Evolutionary conservation across 2,888 invertebrate species (phyloP).

Genomic region (Chironomus riparius): DNA sequence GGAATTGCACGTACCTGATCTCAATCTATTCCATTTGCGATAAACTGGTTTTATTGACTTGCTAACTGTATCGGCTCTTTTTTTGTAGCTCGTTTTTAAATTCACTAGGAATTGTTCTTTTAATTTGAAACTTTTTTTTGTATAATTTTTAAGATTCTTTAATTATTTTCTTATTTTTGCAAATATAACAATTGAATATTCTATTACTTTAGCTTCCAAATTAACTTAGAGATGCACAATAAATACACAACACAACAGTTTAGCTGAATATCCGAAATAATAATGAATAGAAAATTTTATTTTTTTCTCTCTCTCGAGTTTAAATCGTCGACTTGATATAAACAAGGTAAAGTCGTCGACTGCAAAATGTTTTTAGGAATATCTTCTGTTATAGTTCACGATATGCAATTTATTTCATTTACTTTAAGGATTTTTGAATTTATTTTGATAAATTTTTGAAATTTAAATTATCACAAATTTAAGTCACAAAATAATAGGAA

Average conservation of each 20-base stretch:
- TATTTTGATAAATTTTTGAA: too few species aligned
- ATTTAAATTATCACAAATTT: too few species aligned
- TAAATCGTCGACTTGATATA: too few species aligned
- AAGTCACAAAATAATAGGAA: too few species aligned
- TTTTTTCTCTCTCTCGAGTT: not conserved
- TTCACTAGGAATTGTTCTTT: not conserved
- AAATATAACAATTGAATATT: not conserved
- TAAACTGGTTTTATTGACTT: not conserved
- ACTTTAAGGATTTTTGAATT: too few species aligned
- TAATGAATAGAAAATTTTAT: not conserved
- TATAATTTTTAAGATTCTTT: not conserved
- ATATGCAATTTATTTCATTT: too few species aligned
- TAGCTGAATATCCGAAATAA: not conserved
- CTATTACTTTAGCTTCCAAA: not conserved
- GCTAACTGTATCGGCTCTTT: conserved; percentile 6
- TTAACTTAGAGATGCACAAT: not conserved
- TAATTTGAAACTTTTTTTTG: not conserved
- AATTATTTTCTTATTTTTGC: not conserved
- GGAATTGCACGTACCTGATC: not conserved
- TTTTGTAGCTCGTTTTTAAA: not conserved
- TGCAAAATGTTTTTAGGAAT: too few species aligned
- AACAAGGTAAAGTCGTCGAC: too few species aligned
- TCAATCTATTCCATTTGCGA: not conserved
- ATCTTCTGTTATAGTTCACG: too few species aligned
- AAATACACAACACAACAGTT: not conserved